Evolutionary conservation across 2,888 invertebrate species (phyloP), one percentile per base, ranked within the genome.

Genomic region (Nasonovia ribisnigri): DNA sequence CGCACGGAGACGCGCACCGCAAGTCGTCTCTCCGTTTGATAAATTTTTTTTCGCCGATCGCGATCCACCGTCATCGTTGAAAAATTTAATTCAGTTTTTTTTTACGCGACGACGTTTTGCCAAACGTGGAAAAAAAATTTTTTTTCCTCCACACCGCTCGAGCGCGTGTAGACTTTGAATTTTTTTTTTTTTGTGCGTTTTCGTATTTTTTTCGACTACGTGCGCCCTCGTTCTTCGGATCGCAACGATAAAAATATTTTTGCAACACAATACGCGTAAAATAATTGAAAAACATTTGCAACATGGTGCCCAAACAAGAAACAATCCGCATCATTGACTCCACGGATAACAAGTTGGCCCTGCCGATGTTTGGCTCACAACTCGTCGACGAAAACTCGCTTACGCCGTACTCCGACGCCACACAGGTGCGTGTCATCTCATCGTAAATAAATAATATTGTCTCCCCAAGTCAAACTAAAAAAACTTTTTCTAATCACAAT

Each of bases 391-490:
- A 98, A 96, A 98, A 98, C 96, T 99, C 99, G 60, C 97, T 97
- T 93, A 99, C 99, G 94, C 99, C 99, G 94, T 99, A 99, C 96
- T 98, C 99, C 95, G 99, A 99, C 97, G 99, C 99, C 95, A 99
- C 99, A 95, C 98, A 98, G 98, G 98, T 98, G 96, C 97, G 97
- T 94, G 36, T 43, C 36, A 8, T 77, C 36, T 77, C n/a, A 4
- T n/a, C 20, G 20, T 36, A 20, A 20, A 77, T 36, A 20, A 77
- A 77, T 77, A 36, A 8, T 36, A 8, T 77, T 36, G 36, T 36
- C 6, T 20, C 24, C n/a, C 48, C n/a, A 48, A 67, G 26, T 26
- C 26, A 26, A 24, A 43, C 6, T 20, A 29, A 48, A 46, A 0
- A 26, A 6, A 46, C n/a, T 86, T 46, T 86, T 51, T 88, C 6